Base-by-base conservation (phyloP, 2,888 invertebrate species). In the Autographa gamma region DNA sequence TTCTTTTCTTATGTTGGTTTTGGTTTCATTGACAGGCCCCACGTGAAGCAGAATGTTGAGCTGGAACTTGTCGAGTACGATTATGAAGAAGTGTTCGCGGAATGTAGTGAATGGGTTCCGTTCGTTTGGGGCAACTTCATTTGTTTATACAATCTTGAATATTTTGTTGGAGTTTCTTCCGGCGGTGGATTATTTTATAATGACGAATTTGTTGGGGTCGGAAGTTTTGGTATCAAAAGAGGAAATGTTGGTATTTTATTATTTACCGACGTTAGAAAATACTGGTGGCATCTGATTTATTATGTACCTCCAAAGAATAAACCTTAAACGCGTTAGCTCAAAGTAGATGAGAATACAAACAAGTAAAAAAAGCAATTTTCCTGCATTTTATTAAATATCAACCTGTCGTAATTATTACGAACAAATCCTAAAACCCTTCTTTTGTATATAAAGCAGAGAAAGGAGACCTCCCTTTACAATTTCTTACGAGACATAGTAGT, bases 111-210 rank as follows among this genome's bases (percentile, higher is more conserved):
- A 60, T 60, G 32, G 32, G 18, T 60, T n/a, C 60, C 60, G 8
- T 32, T 18, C 16, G 9, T n/a, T 34, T 60, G 60, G 60, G 60
- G 60, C 1, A 9, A 60, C 16, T 60, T 60, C 18, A 38, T 60
- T 1, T 60, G 60, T 60, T 60, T 60, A 18, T 3, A 2, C 9
- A 60, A 60, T 38, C 4, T 38, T n/a, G 60, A 60, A 59, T 1
- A 34, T 59, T 59, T 59, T 34, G 59, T 59, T n/a, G 59, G 59
- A 34, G n/a, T 59, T n/a, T 32, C 59, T 32, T 59, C 59, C 31
- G 59, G 59, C 34, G 59, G n/a, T 34, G 34, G 32, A 59, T 34
- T 59, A 59, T 32, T 59, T 7, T 59, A 34, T 34, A 31, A 59
- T 8, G 59, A 16, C 16, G 0, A 8, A 14, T 32, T 25, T 8